Evolutionary conservation across 2,113 vertebrate genomes (phyloP).

Genomic region (Mugil cephalus): DNA sequence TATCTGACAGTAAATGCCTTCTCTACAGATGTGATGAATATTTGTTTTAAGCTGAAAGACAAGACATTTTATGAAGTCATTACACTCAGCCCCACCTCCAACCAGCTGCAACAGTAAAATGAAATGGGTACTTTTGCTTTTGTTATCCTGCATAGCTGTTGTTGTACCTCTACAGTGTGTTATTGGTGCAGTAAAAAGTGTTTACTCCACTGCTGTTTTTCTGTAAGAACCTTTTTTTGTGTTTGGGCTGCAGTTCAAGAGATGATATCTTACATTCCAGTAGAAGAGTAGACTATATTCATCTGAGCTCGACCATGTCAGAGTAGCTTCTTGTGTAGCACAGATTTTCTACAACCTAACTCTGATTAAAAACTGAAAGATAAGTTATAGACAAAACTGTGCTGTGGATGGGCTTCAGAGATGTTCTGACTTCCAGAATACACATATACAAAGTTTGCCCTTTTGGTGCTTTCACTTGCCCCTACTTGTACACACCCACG

Average conservation of each 20-base stretch:
- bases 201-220: background rate
- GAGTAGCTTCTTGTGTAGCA: slow-evolving; percentile 3
- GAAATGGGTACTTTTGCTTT: slow-evolving; percentile 5
- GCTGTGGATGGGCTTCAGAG: slow-evolving; percentile 15
- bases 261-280: slow-evolving; percentile 40
- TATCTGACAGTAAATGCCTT: slow-evolving; percentile 18
- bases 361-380: slow-evolving; percentile 9
- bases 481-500: slow-evolving; percentile 68
- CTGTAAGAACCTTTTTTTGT: background rate
- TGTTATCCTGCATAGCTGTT: slow-evolving; percentile 1
- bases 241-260: slow-evolving; percentile 4
- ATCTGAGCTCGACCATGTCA: slow-evolving; percentile 10
- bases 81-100: no score
- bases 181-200: background rate
- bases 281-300: background rate
- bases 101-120: background rate
- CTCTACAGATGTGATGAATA: background rate
- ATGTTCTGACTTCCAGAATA: slow-evolving; percentile 8
- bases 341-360: slow-evolving; percentile 26
- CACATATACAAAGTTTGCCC: slow-evolving; percentile 35
- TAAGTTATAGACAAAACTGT: slow-evolving; percentile 51
- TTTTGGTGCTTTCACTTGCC: slow-evolving; percentile 60
- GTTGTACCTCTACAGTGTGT: slow-evolving; percentile 8
- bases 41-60: slow-evolving; percentile 8
- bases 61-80: no score